A percentile compares a stretch with the other conserved stretches of the same genome.
Conservation (phyloP, 2,888 invertebrate genomes). For the Macrophya annulata region DNA sequence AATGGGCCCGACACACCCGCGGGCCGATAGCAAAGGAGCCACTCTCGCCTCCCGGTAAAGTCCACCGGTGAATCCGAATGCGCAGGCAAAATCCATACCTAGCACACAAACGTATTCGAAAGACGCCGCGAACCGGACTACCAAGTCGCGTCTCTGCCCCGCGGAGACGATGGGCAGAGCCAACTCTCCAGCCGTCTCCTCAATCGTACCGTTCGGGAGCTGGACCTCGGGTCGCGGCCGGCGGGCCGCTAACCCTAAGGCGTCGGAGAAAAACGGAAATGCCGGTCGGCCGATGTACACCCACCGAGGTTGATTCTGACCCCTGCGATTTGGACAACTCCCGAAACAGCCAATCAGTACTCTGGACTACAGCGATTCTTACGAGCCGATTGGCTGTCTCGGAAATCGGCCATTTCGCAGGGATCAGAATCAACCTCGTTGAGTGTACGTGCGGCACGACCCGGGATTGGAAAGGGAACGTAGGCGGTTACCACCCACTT, state of each 20-base stretch:
- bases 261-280: not conserved
- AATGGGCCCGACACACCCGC: not conserved
- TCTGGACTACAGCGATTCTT: too few relatives aligned
- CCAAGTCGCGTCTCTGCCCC: not conserved
- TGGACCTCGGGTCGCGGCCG: not conserved
- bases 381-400: too few relatives aligned
- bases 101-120: constrained; percentile 36
- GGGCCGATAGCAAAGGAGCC: not conserved
- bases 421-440: too few relatives aligned
- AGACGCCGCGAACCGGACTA: not conserved
- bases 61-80: constrained; percentile 15
- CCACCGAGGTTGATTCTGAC: too few relatives aligned
- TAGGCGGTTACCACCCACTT: not conserved
- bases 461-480: not conserved
- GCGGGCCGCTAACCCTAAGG: not conserved
- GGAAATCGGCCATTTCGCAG: too few relatives aligned
- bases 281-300: not conserved
- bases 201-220: not conserved
- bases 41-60: not conserved
- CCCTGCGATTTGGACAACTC: too few relatives aligned
- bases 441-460: not conserved
- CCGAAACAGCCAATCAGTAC: too few relatives aligned
- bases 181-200: not conserved
- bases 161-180: not conserved
- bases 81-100: constrained; percentile 43